Evolutionary conservation across 2,797 vertebrate species (phyloP), one percentile per base, ranked within the genome.

Genomic region (Coranthus polyacanthus): DNA sequence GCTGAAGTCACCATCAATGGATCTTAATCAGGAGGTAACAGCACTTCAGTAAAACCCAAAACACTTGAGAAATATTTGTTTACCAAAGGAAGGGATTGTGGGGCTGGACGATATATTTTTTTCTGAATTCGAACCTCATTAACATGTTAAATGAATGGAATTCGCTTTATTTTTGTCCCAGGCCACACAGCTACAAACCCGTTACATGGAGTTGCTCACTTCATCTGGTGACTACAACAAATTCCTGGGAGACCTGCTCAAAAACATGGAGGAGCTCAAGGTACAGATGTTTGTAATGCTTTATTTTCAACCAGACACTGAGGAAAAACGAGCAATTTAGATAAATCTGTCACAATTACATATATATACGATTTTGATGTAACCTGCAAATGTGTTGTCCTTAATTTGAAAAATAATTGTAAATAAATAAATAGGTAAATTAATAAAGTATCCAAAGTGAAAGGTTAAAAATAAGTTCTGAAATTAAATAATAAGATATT

Each of bases 261-360:
- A 96, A 88, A 97, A 93, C 88, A 92, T 97, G 93, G 97, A 99
- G 84, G 96, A 98, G 54, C 90, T 99, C 36, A 99, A 99, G 96
- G 98, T 99, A 95, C 76, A 34, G 1, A 18, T 32, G 6, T 3
- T 52, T 32, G n/a, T n/a, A n/a, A n/a, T n/a, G n/a, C n/a, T n/a
- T n/a, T n/a, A 29, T 32, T 65, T 36, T 49, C 9, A 4, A 16
- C 12, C n/a, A 26, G 10, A 10, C 5, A 29, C n/a, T 11, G 7
- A n/a, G 9, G 37, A 37, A 24, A n/a, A 26, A 26, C 3, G 12
- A 18, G 8, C 8, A 51, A 18, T 44, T 16, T 60, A 8, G 18
- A 6, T 37, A 22, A 16, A 58, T 55, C n/a, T 16, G 15, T 45
- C 10, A 55, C 2, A 47, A 41, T 8, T 49, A 36, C 15, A 29